These are phyloP conservation scores for Clarias magur DNA, from an alignment of 2,113 vertebrate genomes.

Conservation along the genomic window DNA sequence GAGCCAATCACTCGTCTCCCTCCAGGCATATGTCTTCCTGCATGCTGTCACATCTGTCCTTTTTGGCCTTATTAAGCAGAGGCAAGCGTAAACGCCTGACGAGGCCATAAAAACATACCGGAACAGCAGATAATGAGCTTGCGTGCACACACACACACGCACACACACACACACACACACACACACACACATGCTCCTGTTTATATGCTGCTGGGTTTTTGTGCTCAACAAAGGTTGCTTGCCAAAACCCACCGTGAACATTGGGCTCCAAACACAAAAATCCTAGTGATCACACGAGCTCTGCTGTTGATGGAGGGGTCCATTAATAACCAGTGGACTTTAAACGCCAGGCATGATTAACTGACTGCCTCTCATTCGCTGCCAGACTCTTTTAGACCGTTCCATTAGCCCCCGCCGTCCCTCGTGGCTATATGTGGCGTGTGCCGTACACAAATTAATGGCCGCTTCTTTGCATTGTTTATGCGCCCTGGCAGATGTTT, in stretches of 20 bases:
- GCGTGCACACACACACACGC: background rate
- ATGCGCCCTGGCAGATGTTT: slow-evolving; percentile 44
- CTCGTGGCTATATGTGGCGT: slow-evolving; percentile 6
- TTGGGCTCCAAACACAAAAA: slow-evolving; percentile 5
- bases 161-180: slow-evolving; percentile 8
- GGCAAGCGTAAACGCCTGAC: slow-evolving; percentile 48
- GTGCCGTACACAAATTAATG: slow-evolving; percentile 33
- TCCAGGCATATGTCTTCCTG: slow-evolving; percentile 43
- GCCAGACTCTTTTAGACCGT: slow-evolving; percentile 13
- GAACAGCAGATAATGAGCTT: slow-evolving; percentile 47
- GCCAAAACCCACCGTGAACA: slow-evolving; percentile 35
- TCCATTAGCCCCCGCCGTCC: slow-evolving; percentile 30
- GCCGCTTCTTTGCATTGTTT: slow-evolving; percentile 29
- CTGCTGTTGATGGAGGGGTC: slow-evolving; percentile 25
- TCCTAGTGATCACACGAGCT: slow-evolving; percentile 11
- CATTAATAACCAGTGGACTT: slow-evolving; percentile 35
- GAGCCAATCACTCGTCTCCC: slow-evolving; percentile 49
- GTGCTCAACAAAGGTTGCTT: slow-evolving; percentile 21
- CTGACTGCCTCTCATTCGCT: slow-evolving; percentile 13
- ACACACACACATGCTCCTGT: slow-evolving; percentile 25
- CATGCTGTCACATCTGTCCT: slow-evolving; percentile 55
- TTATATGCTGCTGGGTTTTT: slow-evolving; percentile 20
- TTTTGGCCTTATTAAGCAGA: slow-evolving; percentile 55
- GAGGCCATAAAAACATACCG: slow-evolving; percentile 41
- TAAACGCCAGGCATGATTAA: slow-evolving; percentile 27